phyloP scores from a whole-genome alignment of 2,113 vertebrate genomes.

The Leucopternis melanops region DNA sequence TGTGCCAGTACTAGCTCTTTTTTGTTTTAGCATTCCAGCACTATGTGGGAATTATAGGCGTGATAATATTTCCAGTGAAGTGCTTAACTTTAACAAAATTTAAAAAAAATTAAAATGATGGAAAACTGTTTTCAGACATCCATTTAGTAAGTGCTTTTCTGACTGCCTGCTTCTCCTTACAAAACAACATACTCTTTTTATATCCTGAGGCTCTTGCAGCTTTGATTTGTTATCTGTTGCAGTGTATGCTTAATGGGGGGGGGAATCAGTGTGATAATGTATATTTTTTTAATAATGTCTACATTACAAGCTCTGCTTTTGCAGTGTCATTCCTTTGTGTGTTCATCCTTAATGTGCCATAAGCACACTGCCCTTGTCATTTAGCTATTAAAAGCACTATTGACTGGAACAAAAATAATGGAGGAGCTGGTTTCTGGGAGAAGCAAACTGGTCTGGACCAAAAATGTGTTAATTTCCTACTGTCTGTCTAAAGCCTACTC shows the following conservation, averaged over 20 bases:
- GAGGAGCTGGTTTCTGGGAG: background rate
- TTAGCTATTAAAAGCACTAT: background rate
- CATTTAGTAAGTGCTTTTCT: conserved; percentile 41
- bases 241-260: background rate
- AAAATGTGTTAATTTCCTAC: background rate
- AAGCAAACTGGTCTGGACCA: background rate
- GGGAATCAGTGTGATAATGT: background rate
- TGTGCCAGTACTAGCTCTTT: background rate
- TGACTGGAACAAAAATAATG: background rate
- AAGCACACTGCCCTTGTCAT: background rate
- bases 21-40: background rate
- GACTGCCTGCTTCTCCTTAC: background rate
- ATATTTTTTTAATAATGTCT: background rate
- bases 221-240: background rate
- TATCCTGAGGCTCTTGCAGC: conserved; percentile 15
- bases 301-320: background rate
- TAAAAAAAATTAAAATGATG: background rate
- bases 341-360: background rate
- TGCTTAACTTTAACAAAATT: background rate
- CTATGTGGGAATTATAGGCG: background rate
- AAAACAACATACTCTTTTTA: background rate
- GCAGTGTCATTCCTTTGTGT: conserved; percentile 20
- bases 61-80: background rate
- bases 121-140: conserved; percentile 24
- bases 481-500: background rate